phyloP scores from a whole-genome alignment of 2,113 vertebrate genomes.

The Murina feae region DNA sequence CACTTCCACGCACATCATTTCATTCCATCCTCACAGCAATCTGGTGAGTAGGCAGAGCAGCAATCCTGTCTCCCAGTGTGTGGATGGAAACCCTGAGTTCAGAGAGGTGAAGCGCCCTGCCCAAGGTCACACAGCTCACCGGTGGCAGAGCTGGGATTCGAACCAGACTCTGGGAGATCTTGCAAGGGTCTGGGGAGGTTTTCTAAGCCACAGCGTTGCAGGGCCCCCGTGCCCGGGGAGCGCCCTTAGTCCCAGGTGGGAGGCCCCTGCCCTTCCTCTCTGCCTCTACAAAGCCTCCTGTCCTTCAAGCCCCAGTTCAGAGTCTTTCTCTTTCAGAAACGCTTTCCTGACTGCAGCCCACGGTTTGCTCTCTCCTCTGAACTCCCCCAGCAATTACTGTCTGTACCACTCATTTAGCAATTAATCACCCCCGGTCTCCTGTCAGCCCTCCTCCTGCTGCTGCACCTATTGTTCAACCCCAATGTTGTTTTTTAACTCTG shows the following conservation, averaged over 20 bases:
- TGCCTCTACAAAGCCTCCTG: background rate
- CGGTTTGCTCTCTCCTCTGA: background rate
- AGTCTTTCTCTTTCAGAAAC: background rate
- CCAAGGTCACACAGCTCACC: background rate
- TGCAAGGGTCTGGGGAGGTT: background rate
- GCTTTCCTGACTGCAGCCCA: background rate
- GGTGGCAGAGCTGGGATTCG: background rate
- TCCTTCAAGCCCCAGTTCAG: constrained; percentile 13
- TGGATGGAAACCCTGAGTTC: background rate
- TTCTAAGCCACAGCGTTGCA: background rate
- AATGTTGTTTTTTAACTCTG: background rate
- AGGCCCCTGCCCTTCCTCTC: background rate
- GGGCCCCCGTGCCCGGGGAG: accelerated
- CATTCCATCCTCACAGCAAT: background rate
- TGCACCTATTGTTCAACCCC: background rate
- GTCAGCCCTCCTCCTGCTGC: background rate
- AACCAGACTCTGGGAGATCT: background rate
- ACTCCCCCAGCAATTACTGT: constrained; percentile 37
- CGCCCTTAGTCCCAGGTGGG: background rate
- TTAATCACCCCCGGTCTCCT: constrained; percentile 6
- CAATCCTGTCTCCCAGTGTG: background rate
- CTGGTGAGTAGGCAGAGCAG: background rate
- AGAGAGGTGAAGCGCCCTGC: background rate
- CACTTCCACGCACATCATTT: background rate
- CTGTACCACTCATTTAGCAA: constrained; percentile 24